Conservation (phyloP, 2,797 vertebrate genomes). For the Dipus sagitta region DNA sequence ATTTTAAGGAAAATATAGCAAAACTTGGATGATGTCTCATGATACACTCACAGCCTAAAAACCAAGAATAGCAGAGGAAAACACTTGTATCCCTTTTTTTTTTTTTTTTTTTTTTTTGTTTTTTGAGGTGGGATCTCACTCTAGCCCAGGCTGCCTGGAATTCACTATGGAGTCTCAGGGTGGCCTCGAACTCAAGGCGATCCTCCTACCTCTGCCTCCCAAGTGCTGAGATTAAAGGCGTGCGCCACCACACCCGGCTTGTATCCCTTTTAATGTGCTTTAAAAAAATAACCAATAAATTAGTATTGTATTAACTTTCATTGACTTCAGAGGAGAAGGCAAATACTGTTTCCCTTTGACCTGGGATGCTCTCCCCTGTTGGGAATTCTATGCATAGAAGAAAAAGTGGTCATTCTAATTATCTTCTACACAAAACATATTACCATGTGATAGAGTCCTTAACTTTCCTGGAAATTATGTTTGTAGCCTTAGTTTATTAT, state of each 20-base stretch:
- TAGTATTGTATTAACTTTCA: background rate
- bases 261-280: background rate
- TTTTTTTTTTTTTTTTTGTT: too few species aligned
- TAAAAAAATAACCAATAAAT: background rate
- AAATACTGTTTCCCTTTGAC: background rate
- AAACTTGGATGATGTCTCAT: background rate
- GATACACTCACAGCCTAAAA: slow-evolving; percentile 35
- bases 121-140: too few species aligned
- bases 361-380: background rate
- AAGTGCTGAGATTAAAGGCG: too few species aligned
- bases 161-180: too few species aligned
- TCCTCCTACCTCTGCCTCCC: too few species aligned
- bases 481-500: background rate
- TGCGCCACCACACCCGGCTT: too few species aligned
- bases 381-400: rapidly evolving
- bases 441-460: background rate
- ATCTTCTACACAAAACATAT: background rate
- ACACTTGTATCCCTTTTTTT: background rate
- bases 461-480: background rate
- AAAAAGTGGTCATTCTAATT: background rate
- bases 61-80: background rate
- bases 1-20: slow-evolving; percentile 15
- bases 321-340: background rate
- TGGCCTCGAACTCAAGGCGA: too few species aligned
- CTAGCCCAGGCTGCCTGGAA: too few species aligned